A percentile compares a stretch with the other conserved stretches of the same genome.
Evolutionary conservation across 2,797 vertebrate species (phyloP).

Genomic region (Sebastes taczanowskii): DNA sequence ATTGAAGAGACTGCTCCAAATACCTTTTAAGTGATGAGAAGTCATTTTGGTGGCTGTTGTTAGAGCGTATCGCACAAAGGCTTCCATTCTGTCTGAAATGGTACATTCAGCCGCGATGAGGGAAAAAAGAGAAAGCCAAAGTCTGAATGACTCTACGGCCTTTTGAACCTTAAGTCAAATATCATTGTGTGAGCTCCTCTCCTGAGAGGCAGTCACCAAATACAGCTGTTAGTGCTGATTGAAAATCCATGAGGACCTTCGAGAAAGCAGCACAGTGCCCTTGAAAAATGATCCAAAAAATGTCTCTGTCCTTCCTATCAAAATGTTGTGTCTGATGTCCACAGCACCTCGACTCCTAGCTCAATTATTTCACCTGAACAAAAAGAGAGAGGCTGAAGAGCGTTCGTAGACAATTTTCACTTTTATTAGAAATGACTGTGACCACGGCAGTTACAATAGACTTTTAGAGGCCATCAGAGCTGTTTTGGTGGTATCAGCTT

Average conservation of each 20-base stretch:
- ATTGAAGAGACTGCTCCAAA: constrained; percentile 74
- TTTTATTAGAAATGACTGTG: constrained; percentile 65
- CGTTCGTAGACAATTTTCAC: constrained; percentile 56
- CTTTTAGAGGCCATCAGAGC: constrained; percentile 39
- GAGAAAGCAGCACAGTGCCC: constrained; percentile 72
- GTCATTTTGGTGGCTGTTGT: constrained; percentile 70
- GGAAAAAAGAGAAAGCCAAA: constrained; percentile 39
- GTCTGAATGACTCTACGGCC: constrained; percentile 65
- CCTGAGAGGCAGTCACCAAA: constrained; percentile 74
- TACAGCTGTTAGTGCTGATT: constrained; percentile 82
- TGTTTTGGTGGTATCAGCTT: constrained; percentile 13
- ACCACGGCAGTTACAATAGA: constrained; percentile 37
- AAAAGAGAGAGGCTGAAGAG: constrained; percentile 26
- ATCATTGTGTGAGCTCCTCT: constrained; percentile 75
- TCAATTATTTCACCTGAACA: constrained; percentile 62
- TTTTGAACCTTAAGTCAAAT: constrained; percentile 82
- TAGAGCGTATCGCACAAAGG: constrained; percentile 57
- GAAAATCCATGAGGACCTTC: constrained; percentile 81
- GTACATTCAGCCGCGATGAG: constrained; percentile 61
- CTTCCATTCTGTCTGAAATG: constrained; percentile 67
- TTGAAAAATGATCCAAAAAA: constrained; percentile 78
- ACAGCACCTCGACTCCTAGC: constrained; percentile 46
- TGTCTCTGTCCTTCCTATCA: constrained; percentile 71
- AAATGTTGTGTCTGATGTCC: constrained; percentile 72
- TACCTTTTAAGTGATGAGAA: constrained; percentile 76